Conservation (phyloP, 1,140 invertebrate genomes). For the Zophobas morio region DNA sequence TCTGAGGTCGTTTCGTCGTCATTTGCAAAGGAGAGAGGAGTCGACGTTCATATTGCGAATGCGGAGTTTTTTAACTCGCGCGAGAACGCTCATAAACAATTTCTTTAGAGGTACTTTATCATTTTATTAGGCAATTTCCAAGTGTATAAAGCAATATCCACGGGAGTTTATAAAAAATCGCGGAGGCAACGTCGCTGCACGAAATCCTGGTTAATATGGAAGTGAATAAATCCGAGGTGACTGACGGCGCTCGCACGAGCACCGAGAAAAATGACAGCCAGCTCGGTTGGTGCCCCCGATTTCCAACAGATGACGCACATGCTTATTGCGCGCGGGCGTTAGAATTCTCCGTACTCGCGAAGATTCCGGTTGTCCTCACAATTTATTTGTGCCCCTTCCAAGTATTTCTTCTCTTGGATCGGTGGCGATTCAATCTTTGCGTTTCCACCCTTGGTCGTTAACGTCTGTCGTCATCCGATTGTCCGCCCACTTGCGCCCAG, state of each 20-base stretch:
- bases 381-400: no score
- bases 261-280: neutral
- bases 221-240: constrained; percentile 50
- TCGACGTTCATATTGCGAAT: constrained; percentile 9
- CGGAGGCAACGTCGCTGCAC: constrained; percentile 29
- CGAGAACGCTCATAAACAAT: constrained; percentile 16
- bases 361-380: no score
- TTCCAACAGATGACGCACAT: no score
- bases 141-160: constrained; percentile 46
- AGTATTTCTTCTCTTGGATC: no score
- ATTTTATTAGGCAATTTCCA: constrained; percentile 42
- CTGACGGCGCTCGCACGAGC: neutral
- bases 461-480: no score
- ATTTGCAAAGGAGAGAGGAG: constrained; percentile 27
- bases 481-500: no score
- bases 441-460: no score
- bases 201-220: constrained; percentile 55
- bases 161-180: constrained; percentile 54
- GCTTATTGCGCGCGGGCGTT: no score
- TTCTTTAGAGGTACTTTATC: constrained; percentile 42
- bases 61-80: constrained; percentile 31
- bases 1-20: constrained; percentile 27
- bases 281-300: no score
- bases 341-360: no score
- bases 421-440: no score